Base-by-base conservation (phyloP, 2,888 invertebrate species). In the Lagria hirta region DNA sequence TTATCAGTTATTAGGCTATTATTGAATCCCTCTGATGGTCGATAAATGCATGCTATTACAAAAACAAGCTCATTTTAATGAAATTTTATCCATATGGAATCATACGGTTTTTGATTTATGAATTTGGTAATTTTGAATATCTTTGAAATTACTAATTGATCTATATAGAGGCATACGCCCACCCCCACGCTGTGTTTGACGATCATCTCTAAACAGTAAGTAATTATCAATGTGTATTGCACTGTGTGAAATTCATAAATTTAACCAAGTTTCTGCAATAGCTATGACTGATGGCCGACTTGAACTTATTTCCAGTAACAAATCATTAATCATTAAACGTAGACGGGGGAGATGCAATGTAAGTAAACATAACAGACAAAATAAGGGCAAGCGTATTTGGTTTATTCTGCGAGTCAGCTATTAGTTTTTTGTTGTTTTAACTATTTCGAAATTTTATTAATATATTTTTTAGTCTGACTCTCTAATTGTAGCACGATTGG, bases 81-180 rank as follows among this genome's bases (percentile, higher is more conserved):
- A 24, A 24, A 24, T 24, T 24, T 24, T 24, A 24, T 11, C 24
- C 24, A 24, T 3, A 24, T n/a, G 12, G 24, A 24, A 24, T 24
- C 24, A 5, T 24, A 24, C 10, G 24, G 24, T 13, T 24, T 24
- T 24, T 23, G 7, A n/a, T n/a, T n/a, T n/a, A 4, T 24, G 10
- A 24, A 24, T 24, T 24, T 24, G 24, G 24, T 24, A 24, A 24
- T 24, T 24, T 24, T 18, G 20, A 18, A 18, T 6, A 18, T 6
- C 7, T 18, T 18, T 24, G 24, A 24, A 5, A 24, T 23, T 23
- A 8, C 10, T 8, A 23, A 8, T 23, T 23, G 4, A 23, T 24
- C 24, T 24, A 24, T 13, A 24, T 24, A 24, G 12, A 24, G 11
- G 12, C 24, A 24, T 13, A 24, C 24, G 12, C n/a, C 24, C 24